phyloP scores from a whole-genome alignment of 2,797 vertebrate species.

The Phataginus tricuspis region DNA sequence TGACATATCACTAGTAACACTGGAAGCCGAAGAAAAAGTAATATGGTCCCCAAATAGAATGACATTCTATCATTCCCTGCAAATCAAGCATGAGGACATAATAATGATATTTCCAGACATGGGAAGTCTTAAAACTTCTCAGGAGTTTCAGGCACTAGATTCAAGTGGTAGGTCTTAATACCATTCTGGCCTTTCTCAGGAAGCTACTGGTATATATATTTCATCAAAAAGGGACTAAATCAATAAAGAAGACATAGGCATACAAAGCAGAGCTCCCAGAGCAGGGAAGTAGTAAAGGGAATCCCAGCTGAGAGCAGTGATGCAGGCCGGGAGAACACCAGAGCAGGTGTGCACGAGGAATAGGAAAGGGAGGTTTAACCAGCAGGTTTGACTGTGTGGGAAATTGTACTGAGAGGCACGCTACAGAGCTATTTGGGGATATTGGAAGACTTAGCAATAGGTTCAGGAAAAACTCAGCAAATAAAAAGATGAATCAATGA shows the following conservation, averaged over 20 bases:
- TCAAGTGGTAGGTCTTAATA: background rate
- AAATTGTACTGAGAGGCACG: background rate
- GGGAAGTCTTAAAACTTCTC: conserved; percentile 8
- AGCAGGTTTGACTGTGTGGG: background rate
- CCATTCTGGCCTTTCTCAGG: background rate
- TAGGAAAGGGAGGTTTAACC: background rate
- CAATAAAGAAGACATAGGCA: background rate
- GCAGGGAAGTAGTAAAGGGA: background rate
- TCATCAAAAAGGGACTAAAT: background rate
- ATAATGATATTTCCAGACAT: conserved; percentile 9
- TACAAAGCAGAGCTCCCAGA: background rate
- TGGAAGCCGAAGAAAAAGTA: conserved; percentile 45
- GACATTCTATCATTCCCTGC: background rate
- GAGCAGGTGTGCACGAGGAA: background rate
- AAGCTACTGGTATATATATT: background rate
- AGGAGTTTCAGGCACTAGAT: background rate
- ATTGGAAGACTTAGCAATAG: background rate
- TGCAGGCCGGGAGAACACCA: background rate
- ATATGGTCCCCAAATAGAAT: background rate
- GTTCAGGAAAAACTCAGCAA: conserved; percentile 21
- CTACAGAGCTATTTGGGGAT: background rate
- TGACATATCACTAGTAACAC: background rate
- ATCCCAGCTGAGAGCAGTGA: background rate
- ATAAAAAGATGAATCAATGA: background rate
- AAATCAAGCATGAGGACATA: background rate